Conservation (phyloP, 1,140 invertebrate species). For the roundworm (Caenorhabditis elegans) region WBcel235 BX284604.4:999001-999500, state of each 20-base stretch:
- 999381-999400: background rate
- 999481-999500: too few species aligned
- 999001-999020: too few species aligned
- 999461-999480: too few species aligned
- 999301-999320: background rate
- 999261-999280: background rate
- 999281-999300: background rate
- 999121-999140: background rate
- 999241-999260: background rate
- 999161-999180: background rate
- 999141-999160: too few species aligned
- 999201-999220: background rate
- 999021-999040: too few species aligned
- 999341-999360: background rate
- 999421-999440: too few species aligned
- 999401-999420: background rate
- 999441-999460: too few species aligned
- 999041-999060: too few species aligned
- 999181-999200: background rate
- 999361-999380: background rate
- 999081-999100: too few species aligned
- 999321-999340: background rate
- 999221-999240: background rate
- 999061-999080: too few species aligned
- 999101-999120: too few species aligned